A percentile compares a stretch with the other conserved stretches of the same genome.
phyloP scores from a whole-genome alignment of 2,888 invertebrate genomes.

The Oligia fasciuncula region DNA sequence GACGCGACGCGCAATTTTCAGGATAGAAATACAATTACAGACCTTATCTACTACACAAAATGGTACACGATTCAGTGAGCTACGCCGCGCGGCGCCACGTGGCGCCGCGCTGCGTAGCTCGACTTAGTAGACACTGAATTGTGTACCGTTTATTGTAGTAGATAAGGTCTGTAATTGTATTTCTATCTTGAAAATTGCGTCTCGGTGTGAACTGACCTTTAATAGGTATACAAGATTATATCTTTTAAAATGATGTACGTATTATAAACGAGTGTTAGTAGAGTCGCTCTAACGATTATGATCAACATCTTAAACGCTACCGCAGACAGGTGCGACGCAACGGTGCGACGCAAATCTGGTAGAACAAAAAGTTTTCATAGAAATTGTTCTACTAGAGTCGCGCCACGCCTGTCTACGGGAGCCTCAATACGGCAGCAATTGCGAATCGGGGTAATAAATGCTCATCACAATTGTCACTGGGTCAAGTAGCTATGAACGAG shows the following conservation, averaged over 20 bases:
- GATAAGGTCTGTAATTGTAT: no score
- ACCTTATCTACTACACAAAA: no score
- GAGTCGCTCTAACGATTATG: not conserved
- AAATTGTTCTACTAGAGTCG: not conserved
- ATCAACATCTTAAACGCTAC: slow-evolving; percentile 12
- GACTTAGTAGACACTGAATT: no score
- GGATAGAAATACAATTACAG: no score
- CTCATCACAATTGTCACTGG: slow-evolving; percentile 39
- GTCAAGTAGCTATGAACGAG: slow-evolving; percentile 45
- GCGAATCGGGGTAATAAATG: slow-evolving; percentile 28
- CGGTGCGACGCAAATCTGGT: not conserved
- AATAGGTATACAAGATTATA: slow-evolving; percentile 3
- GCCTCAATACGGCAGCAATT: not conserved
- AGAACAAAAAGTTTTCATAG: not conserved
- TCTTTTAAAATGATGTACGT: slow-evolving; percentile 4
- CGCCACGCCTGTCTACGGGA: not conserved
- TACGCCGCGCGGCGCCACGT: no score
- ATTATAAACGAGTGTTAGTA: slow-evolving; percentile 2
- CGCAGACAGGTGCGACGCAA: not conserved
- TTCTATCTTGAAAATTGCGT: no score
- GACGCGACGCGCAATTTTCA: no score
- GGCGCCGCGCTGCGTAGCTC: no score
- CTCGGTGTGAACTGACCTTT: no score
- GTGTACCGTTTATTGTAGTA: no score
- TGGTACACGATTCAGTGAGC: no score